Conservation (phyloP, 2,888 invertebrate genomes). For the Spodoptera littoralis region DNA sequence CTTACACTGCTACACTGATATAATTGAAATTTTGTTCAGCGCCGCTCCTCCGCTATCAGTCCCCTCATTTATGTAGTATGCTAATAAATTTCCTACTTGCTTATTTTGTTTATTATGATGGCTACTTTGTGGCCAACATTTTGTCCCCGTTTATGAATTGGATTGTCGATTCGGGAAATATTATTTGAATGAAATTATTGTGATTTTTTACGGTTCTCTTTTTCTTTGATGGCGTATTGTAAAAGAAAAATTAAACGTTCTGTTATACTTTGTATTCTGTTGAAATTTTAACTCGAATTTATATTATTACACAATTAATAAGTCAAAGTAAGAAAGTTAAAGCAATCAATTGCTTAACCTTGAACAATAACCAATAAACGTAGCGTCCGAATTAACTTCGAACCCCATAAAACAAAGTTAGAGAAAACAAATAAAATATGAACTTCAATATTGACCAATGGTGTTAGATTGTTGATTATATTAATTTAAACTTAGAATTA, state of each 20-base stretch:
- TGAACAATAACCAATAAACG: conserved; percentile 15
- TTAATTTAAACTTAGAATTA: conserved; percentile 64
- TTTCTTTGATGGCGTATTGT: not conserved
- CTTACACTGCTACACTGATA: conserved; percentile 69
- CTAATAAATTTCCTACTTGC: conserved; percentile 70
- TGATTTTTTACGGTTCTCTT: conserved; percentile 1
- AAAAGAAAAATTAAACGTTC: not conserved
- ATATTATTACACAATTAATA: conserved; percentile 10
- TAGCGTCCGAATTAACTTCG: conserved; percentile 11
- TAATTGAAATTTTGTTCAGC: conserved; percentile 83
- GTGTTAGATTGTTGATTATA: conserved; percentile 57
- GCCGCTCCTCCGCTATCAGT: conserved; percentile 69
- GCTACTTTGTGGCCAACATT: conserved; percentile 37
- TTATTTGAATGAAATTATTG: conserved; percentile 14
- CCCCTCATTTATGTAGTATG: conserved; percentile 65
- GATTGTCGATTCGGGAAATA: conserved; percentile 23
- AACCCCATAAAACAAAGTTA: conserved; percentile 27
- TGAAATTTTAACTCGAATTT: conserved; percentile 3
- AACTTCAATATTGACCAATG: conserved; percentile 55
- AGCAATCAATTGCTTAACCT: conserved; percentile 27
- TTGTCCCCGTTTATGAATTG: conserved; percentile 52
- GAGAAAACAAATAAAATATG: conserved; percentile 50
- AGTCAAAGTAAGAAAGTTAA: conserved; percentile 5
- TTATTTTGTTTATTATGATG: conserved; percentile 57
- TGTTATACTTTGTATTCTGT: not conserved